Evolutionary conservation across 2,888 invertebrate species (phyloP).

Genomic region (Nowickia ferox): DNA sequence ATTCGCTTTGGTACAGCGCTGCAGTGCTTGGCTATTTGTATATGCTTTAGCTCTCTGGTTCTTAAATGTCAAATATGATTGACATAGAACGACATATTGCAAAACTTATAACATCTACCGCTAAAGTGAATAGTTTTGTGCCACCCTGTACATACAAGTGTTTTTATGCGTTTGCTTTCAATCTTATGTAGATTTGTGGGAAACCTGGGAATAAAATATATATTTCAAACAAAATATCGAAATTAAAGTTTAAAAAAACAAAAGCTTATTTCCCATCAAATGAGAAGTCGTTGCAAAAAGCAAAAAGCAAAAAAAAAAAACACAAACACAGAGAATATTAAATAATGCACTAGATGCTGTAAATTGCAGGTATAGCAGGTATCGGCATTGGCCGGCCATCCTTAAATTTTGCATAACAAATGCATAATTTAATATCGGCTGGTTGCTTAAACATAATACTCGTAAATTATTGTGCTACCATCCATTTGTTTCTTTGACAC

Average conservation of each 20-base stretch:
- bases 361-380: constrained; percentile 27
- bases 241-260: constrained; percentile 39
- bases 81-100: no score
- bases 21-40: no score
- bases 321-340: neutral
- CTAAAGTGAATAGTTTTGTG: no score
- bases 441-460: constrained; percentile 52
- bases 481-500: constrained; percentile 67
- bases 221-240: neutral
- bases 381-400: neutral
- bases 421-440: constrained; percentile 60
- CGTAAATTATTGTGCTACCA: constrained; percentile 64
- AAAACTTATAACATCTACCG: no score
- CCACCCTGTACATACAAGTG: no score
- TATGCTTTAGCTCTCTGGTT: no score
- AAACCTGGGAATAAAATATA: constrained; percentile 41
- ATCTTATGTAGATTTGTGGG: constrained; percentile 58
- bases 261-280: constrained; percentile 1
- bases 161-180: neutral
- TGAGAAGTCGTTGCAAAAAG: neutral
- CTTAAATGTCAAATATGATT: no score
- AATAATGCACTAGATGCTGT: neutral
- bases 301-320: neutral
- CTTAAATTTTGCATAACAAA: constrained; percentile 44
- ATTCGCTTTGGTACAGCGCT: no score